Percentiles rank a stretch among this genome's conserved stretches.
Conservation (phyloP, 2,888 invertebrate species). For the Mimas tiliae region DNA sequence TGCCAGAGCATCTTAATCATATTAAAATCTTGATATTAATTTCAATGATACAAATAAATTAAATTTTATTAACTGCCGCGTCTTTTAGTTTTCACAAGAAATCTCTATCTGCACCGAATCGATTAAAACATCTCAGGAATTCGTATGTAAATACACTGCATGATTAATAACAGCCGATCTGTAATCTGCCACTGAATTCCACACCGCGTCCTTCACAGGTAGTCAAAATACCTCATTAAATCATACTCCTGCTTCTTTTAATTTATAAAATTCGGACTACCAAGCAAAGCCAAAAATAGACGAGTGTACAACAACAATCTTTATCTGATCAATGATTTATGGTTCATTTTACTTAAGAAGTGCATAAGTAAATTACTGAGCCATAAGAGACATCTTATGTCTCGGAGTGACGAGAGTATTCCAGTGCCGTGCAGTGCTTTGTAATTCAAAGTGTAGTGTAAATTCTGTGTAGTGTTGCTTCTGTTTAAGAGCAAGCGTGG, state of each 20-base stretch:
- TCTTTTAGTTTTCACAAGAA: conserved; percentile 55
- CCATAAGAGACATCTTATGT: too few species aligned
- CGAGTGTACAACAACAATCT: not conserved
- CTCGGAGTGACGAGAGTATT: too few species aligned
- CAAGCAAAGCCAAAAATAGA: conserved; percentile 14
- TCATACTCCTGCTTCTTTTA: conserved; percentile 35
- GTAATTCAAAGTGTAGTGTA: too few species aligned
- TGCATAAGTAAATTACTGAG: too few species aligned
- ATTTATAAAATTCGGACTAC: conserved; percentile 13
- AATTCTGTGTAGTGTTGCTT: too few species aligned
- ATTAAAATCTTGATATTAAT: not conserved
- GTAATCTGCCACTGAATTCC: conserved; percentile 81
- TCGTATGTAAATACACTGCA: conserved; percentile 65
- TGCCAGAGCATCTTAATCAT: too few species aligned
- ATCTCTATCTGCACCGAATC: conserved; percentile 58
- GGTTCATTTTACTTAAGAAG: not conserved
- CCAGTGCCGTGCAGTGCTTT: too few species aligned
- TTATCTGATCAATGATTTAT: not conserved
- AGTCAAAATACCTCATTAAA: conserved; percentile 53
- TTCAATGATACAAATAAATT: not conserved
- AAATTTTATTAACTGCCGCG: conserved; percentile 44
- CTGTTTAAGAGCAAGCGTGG: too few species aligned
- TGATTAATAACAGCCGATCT: conserved; percentile 75
- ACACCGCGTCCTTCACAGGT: conserved; percentile 59
- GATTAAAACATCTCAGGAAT: conserved; percentile 64